Conservation (phyloP, 2,888 invertebrate genomes). For the Meteorus colon region DNA sequence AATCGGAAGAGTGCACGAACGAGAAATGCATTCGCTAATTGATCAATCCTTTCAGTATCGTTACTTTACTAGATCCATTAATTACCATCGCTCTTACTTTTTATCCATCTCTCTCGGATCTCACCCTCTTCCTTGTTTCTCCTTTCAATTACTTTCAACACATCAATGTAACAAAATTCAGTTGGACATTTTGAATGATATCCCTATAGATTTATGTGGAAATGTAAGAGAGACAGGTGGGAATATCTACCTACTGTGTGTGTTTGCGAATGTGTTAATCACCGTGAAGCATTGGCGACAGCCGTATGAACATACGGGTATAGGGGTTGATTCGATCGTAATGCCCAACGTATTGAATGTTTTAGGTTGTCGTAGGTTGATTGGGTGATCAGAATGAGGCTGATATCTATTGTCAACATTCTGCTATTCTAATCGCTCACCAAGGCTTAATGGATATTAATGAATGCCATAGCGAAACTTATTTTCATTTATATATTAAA, state of each 20-base stretch:
- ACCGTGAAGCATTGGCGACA: slow-evolving; percentile 38
- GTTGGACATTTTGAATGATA: background rate
- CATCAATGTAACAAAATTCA: background rate
- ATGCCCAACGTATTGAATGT: slow-evolving; percentile 10
- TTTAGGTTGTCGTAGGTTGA: slow-evolving; percentile 34
- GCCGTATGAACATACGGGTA: slow-evolving; percentile 29
- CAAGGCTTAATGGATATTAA: background rate
- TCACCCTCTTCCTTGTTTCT: background rate
- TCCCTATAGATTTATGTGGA: background rate
- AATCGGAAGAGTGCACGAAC: background rate
- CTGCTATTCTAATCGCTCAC: background rate
- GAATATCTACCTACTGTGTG: background rate
- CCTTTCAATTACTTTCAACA: background rate
- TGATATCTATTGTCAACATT: background rate
- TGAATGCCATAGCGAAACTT: background rate
- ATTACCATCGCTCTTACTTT: background rate
- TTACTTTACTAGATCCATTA: background rate
- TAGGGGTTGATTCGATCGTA: slow-evolving; percentile 31
- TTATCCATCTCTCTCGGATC: background rate
- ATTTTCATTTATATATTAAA: background rate
- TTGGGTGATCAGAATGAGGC: slow-evolving; percentile 32
- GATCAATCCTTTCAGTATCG: background rate
- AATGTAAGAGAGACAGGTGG: background rate
- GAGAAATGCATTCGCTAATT: background rate
- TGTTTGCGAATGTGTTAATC: slow-evolving; percentile 37